Percentiles rank a stretch among this genome's conserved stretches.
Evolutionary conservation across 1,140 invertebrate genomes (phyloP).

Genomic region (Saccostrea glomerata): DNA sequence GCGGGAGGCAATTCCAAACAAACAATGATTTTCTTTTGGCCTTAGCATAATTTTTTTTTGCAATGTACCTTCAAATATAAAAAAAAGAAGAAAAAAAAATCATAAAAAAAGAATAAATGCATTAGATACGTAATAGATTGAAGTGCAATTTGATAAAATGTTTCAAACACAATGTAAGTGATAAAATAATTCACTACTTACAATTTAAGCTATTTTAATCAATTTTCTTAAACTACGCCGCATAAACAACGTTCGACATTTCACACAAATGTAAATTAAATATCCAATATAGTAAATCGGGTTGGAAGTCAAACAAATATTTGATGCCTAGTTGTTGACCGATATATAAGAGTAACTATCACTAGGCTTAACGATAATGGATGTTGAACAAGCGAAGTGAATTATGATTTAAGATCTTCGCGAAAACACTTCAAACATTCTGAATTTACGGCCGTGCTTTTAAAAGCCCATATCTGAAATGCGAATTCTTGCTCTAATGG

Average conservation of each 20-base stretch:
- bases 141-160: not conserved
- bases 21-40: no score
- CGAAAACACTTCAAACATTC: slow-evolving; percentile 7
- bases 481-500: not conserved
- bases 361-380: not conserved
- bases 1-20: no score
- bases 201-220: not conserved
- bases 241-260: not conserved
- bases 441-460: not conserved
- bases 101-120: no score
- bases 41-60: no score
- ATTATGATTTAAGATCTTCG: not conserved
- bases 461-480: not conserved
- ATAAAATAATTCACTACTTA: not conserved
- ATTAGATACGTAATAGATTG: not conserved
- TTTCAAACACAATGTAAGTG: not conserved
- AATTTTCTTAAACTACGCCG: not conserved
- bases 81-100: no score
- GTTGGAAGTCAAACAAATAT: slow-evolving; percentile 6
- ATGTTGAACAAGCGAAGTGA: not conserved
- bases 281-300: not conserved
- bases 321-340: not conserved
- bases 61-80: no score
- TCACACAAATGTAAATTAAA: not conserved
- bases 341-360: not conserved